Conservation (phyloP, 2,113 vertebrate genomes). For the Datnioides undecimradiatus region DNA sequence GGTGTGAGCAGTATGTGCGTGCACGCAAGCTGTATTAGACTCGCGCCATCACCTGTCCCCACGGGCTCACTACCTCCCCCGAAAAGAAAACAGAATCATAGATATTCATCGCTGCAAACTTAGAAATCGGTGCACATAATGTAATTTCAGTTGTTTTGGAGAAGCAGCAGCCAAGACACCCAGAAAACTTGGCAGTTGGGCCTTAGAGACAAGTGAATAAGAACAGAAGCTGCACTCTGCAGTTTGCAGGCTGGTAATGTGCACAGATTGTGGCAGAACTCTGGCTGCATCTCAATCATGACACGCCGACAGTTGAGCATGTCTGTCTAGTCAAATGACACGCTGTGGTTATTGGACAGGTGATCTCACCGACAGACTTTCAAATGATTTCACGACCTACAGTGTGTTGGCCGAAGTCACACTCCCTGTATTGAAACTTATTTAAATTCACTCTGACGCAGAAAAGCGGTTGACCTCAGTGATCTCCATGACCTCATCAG, state of each 20-base stretch:
- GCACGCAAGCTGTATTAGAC: slow-evolving; percentile 44
- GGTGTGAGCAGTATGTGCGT: slow-evolving; percentile 37
- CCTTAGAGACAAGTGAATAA: slow-evolving; percentile 71
- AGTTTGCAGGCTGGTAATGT: slow-evolving; percentile 64
- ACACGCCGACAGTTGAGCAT: slow-evolving; percentile 43
- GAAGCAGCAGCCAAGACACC: slow-evolving; percentile 60
- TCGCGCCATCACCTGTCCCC: slow-evolving; percentile 66
- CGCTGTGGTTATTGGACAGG: slow-evolving; percentile 24
- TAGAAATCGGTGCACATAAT: slow-evolving; percentile 67
- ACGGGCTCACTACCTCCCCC: slow-evolving; percentile 55
- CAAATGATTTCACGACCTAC: slow-evolving; percentile 14
- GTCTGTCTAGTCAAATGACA: slow-evolving; percentile 44
- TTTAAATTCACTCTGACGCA: slow-evolving; percentile 37
- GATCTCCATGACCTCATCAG: slow-evolving; percentile 68
- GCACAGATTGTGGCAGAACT: slow-evolving; percentile 75
- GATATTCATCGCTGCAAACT: slow-evolving; percentile 76
- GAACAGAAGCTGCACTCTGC: slow-evolving; percentile 71
- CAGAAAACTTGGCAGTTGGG: slow-evolving; percentile 72
- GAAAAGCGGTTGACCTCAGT: slow-evolving; percentile 50
- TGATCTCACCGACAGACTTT: slow-evolving; percentile 42
- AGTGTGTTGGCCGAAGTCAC: not conserved
- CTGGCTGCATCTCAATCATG: slow-evolving; percentile 72
- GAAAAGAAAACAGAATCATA: slow-evolving; percentile 66
- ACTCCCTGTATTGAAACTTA: slow-evolving; percentile 10
- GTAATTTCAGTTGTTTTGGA: slow-evolving; percentile 74